These are phyloP conservation scores for Oceanodroma leucorhoa DNA, from an alignment of 2,797 vertebrate genomes.

Conservation along the genomic window DNA sequence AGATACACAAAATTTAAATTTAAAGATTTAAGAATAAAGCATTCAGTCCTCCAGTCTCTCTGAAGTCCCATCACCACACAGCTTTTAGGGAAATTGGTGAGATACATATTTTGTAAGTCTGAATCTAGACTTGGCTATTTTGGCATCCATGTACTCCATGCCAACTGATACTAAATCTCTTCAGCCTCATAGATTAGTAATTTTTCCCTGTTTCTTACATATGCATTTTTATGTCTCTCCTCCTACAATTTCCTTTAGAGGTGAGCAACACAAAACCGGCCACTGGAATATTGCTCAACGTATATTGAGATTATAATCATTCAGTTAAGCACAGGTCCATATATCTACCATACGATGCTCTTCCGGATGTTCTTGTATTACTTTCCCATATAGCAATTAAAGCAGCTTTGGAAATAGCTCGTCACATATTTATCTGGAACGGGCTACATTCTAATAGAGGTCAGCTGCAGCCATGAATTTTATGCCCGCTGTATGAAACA, in stretches of 20 bases:
- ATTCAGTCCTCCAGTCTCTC: not conserved
- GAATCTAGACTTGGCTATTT: not conserved
- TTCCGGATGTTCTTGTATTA: not conserved
- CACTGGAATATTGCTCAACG: not conserved
- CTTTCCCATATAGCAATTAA: not conserved
- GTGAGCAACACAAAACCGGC: not conserved
- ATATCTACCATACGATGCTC: not conserved
- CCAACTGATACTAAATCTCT: not conserved
- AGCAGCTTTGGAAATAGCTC: slow-evolving; percentile 21
- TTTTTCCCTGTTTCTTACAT: not conserved
- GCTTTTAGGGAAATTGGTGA: not conserved
- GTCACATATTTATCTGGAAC: not conserved
- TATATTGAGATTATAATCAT: not conserved
- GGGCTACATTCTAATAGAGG: not conserved
- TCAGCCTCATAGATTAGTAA: not conserved
- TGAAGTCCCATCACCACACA: not conserved
- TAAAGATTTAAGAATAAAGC: not conserved
- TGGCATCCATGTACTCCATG: not conserved
- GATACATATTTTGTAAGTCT: not conserved
- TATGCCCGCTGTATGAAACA: not conserved
- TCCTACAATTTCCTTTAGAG: not conserved
- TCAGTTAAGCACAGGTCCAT: not conserved
- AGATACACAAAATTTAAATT: not conserved
- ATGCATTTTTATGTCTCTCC: not conserved
- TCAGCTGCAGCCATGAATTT: slow-evolving; percentile 25